Evolutionary conservation across 2,113 vertebrate species (phyloP).

Genomic region (Spea bombifrons): DNA sequence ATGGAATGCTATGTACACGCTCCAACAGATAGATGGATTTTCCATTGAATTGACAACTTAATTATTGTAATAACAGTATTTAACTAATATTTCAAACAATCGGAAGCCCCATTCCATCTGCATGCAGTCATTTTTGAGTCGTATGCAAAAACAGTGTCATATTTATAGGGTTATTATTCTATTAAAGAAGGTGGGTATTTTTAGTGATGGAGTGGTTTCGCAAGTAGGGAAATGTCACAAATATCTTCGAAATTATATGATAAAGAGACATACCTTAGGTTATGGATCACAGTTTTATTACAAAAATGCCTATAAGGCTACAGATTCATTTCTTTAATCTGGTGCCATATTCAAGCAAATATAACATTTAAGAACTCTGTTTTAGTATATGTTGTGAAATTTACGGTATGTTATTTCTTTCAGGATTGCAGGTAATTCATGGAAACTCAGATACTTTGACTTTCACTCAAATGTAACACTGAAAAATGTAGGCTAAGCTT

Average conservation of each 20-base stretch:
- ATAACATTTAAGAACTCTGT: neutral
- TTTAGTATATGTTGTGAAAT: neutral
- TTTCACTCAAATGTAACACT: no score
- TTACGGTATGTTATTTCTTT: no score
- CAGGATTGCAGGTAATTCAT: no score
- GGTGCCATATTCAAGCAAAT: neutral
- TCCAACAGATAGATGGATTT: slow-evolving; percentile 13
- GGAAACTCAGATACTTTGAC: no score
- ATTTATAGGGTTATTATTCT: neutral
- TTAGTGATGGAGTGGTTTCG: neutral
- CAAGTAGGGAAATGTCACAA: neutral
- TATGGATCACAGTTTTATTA: neutral
- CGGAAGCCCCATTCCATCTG: slow-evolving; percentile 15
- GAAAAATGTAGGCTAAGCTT: no score
- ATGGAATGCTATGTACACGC: slow-evolving; percentile 29
- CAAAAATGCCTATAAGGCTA: neutral
- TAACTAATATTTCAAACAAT: slow-evolving; percentile 25
- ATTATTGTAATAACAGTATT: slow-evolving; percentile 35
- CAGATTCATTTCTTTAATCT: neutral
- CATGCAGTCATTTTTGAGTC: neutral
- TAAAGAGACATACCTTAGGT: neutral
- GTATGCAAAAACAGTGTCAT: neutral
- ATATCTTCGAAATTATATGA: neutral
- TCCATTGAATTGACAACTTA: slow-evolving; percentile 22
- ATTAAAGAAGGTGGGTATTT: neutral